These are phyloP conservation scores for Pseudopipra pipra DNA, from an alignment of 2,113 vertebrate species.

Conservation along the genomic window DNA sequence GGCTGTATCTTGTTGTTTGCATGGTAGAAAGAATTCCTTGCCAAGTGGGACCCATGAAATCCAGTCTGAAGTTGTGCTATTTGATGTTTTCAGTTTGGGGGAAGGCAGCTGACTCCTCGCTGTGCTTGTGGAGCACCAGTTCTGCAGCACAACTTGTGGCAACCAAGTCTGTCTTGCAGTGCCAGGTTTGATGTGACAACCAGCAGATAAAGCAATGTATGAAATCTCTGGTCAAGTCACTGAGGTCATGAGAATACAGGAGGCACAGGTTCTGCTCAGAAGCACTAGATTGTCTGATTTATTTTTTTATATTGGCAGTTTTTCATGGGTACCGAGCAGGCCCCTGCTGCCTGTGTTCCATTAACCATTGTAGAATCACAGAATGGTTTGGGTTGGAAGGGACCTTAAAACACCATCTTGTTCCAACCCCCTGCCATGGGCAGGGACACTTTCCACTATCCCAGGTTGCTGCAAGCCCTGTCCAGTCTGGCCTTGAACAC, in stretches of 20 bases:
- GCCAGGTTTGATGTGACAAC: background rate
- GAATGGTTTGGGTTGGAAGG: background rate
- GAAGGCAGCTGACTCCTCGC: background rate
- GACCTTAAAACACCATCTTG: background rate
- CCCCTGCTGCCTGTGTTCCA: background rate
- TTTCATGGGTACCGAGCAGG: background rate
- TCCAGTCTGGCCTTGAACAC: background rate
- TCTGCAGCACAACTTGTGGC: background rate
- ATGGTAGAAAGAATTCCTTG: background rate
- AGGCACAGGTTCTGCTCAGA: background rate
- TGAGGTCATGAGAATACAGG: background rate
- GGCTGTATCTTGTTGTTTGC: background rate
- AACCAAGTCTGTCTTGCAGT: background rate
- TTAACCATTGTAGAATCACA: background rate
- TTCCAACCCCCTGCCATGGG: background rate
- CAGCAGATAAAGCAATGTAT: background rate
- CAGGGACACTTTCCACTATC: background rate
- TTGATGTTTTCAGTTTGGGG: fast-evolving
- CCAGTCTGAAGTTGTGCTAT: background rate
- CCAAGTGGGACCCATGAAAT: background rate
- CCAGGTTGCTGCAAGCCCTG: fast-evolving
- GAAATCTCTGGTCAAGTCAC: background rate
- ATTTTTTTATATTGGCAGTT: background rate
- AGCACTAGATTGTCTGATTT: background rate
- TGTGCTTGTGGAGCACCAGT: background rate